phyloP scores from a whole-genome alignment of 1,140 invertebrate species.

The Hyphantria cunea region DNA sequence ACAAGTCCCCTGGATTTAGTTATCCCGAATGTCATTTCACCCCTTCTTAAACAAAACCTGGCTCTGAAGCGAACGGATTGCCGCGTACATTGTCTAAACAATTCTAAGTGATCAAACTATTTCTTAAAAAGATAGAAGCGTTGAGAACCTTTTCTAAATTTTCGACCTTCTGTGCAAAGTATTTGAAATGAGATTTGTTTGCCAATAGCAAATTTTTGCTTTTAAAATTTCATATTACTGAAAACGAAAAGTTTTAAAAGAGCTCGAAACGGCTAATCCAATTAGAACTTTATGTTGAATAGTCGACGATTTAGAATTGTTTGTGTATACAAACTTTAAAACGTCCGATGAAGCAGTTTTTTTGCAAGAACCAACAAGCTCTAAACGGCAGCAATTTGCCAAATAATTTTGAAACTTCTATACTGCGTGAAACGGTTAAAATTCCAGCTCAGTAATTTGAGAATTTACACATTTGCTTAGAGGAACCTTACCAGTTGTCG shows the following conservation, averaged over 20 bases:
- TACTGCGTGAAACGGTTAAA: constrained; percentile 13
- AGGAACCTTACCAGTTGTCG: constrained; percentile 55
- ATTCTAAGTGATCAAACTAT: constrained; percentile 67
- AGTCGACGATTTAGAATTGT: constrained; percentile 40
- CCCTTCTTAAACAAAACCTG: constrained; percentile 75
- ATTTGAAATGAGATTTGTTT: constrained; percentile 34
- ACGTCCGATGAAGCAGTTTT: constrained; percentile 56
- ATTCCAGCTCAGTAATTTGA: constrained; percentile 23
- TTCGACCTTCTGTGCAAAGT: constrained; percentile 33
- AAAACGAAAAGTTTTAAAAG: constrained; percentile 50
- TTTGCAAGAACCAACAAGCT: constrained; percentile 31
- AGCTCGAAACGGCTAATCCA: constrained; percentile 29
- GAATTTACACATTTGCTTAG: constrained; percentile 26
- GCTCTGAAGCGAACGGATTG: constrained; percentile 73
- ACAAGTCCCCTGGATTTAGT: constrained; percentile 56
- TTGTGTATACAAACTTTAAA: constrained; percentile 54
- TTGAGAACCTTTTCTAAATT: constrained; percentile 16
- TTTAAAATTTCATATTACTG: constrained; percentile 60
- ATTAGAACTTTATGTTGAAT: constrained; percentile 31
- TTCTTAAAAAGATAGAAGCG: constrained; percentile 38
- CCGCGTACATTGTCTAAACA: constrained; percentile 76
- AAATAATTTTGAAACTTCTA: constrained; percentile 27
- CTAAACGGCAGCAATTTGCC: constrained; percentile 22
- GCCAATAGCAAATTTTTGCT: constrained; percentile 34
- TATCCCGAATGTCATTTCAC: constrained; percentile 77